phyloP scores from a whole-genome alignment of 2,113 vertebrate species.

The Actenoides hombroni region DNA sequence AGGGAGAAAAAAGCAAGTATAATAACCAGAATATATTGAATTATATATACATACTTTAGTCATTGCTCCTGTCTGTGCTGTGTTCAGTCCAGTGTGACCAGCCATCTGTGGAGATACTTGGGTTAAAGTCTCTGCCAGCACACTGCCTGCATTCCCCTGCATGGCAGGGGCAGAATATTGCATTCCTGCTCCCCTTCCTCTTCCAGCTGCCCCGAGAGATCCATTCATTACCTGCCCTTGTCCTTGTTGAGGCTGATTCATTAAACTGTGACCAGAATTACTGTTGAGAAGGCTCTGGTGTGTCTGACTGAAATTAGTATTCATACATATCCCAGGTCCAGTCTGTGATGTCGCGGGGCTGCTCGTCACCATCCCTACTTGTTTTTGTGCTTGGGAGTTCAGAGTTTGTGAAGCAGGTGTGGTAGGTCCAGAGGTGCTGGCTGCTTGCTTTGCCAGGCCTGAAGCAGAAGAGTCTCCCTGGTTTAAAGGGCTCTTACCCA shows the following conservation, averaged over 20 bases:
- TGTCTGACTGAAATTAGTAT: slow-evolving; percentile 85
- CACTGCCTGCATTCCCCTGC: slow-evolving; percentile 83
- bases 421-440: slow-evolving; percentile 76
- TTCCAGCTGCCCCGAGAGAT: slow-evolving; percentile 84
- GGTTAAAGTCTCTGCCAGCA: slow-evolving; percentile 90
- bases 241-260: slow-evolving; percentile 86
- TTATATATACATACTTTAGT: slow-evolving; percentile 84
- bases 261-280: slow-evolving; percentile 87
- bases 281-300: slow-evolving; percentile 89
- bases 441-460: slow-evolving; percentile 75
- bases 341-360: slow-evolving; percentile 83
- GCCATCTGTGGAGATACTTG: slow-evolving; percentile 89
- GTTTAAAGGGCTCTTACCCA: slow-evolving; percentile 88
- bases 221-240: slow-evolving; percentile 94
- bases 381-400: slow-evolving; percentile 90
- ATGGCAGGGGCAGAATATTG: slow-evolving; percentile 87
- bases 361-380: slow-evolving; percentile 80
- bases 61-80: slow-evolving; percentile 90
- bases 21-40: not conserved
- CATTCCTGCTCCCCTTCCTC: slow-evolving; percentile 86
- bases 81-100: slow-evolving; percentile 82
- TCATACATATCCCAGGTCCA: slow-evolving; percentile 85
- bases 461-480: slow-evolving; percentile 79
- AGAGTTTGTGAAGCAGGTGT: slow-evolving; percentile 80
- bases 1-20: not conserved